Base-by-base conservation (phyloP, 2,113 vertebrate species). In the Corydoras maculifer region DNA sequence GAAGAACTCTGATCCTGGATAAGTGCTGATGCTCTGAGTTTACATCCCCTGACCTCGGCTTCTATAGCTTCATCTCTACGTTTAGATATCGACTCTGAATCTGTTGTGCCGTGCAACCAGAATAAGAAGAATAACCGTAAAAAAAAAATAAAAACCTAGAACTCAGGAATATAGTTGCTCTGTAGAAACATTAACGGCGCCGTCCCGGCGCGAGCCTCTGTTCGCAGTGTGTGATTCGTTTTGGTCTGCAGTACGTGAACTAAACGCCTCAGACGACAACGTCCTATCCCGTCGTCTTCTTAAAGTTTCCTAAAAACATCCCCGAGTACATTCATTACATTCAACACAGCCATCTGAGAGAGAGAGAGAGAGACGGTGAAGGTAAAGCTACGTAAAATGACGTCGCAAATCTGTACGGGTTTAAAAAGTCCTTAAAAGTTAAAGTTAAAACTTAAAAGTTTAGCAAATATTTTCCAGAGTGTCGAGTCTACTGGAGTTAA, bases 131-230 rank as follows among this genome's bases (percentile, higher is more conserved):
- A 68, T 59, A 1, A 59, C 67, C 49, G 57, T 69, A 59, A 32
- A 59, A 69, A 69, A 69, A 25, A 25, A 25, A 25, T 1, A 25
- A 69, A 18, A 69, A 58, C 65, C 11, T 68, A 68, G 53, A 68
- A 57, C 53, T 68, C 65, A 58, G 35, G 65, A 58, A 68, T 68
- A 68, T 68, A 57, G 54, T n/a, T 53, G 3, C 54, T 94, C 91
- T 89, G 90, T 96, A 94, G 90, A 95, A 94, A 94, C 91, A 93
- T 93, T 92, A 90, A 9, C 86, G 90, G 90, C 91, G 90, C 77
- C 87, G 79, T 82, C 72, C 91, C 91, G 90, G 91, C 90, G 92
- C 89, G 91, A 90, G 14, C 11, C 25, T 49, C 9, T 58, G 32
- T 69, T 60, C 12, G 30, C 7, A 29, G 58, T 87, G 78, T 88